Evolutionary conservation across 2,113 vertebrate genomes (phyloP).

Genomic region (Takifugu bimaculatus): DNA sequence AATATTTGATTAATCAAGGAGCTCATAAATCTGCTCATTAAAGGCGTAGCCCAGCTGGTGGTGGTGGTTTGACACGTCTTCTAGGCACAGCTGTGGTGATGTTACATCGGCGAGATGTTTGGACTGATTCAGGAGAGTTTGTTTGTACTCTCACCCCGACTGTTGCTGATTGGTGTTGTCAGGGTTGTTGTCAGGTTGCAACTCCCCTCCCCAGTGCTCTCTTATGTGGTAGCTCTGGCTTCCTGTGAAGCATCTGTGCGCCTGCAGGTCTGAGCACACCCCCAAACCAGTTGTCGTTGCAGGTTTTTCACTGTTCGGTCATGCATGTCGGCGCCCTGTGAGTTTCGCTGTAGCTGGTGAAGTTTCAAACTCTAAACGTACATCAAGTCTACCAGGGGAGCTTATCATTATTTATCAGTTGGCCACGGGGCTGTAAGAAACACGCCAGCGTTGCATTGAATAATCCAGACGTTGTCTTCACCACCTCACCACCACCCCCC

Average conservation of each 20-base stretch:
- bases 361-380: too few species aligned
- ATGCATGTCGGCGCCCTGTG: too few species aligned
- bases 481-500: too few species aligned
- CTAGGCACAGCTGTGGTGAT: slow-evolving; percentile 16
- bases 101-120: slow-evolving; percentile 12
- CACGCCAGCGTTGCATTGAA: too few species aligned
- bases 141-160: slow-evolving; percentile 43
- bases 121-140: slow-evolving; percentile 47
- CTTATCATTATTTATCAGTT: too few species aligned
- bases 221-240: slow-evolving; percentile 57
- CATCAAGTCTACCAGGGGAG: too few species aligned
- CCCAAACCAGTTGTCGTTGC: neutral
- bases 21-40: slow-evolving; percentile 48
- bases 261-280: slow-evolving; percentile 48
- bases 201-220: slow-evolving; percentile 26
- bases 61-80: slow-evolving; percentile 27
- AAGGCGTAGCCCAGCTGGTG: slow-evolving; percentile 53
- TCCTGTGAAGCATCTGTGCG: slow-evolving; percentile 65
- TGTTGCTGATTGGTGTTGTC: slow-evolving; percentile 63
- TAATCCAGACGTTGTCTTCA: too few species aligned
- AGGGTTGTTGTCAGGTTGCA: slow-evolving; percentile 59
- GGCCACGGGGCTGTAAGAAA: too few species aligned
- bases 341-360: too few species aligned
- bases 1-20: slow-evolving; percentile 63
- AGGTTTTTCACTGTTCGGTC: too few species aligned